Percentiles rank a stretch among this genome's conserved stretches.
phyloP scores from a whole-genome alignment of 2,797 vertebrate genomes.

The Sebastes kiyomatsui region DNA sequence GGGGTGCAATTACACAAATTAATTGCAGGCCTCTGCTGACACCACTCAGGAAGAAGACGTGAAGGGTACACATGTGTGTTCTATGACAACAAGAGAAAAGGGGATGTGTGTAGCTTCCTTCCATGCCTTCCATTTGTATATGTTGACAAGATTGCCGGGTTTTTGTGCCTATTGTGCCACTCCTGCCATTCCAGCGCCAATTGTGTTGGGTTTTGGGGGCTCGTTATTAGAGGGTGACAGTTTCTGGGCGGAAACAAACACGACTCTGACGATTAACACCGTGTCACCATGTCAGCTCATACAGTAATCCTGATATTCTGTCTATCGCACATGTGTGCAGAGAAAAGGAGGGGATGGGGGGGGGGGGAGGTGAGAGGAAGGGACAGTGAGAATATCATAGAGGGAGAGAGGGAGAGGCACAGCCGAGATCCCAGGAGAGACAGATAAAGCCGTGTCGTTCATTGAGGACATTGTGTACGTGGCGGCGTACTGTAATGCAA shows the following conservation, averaged over 20 bases:
- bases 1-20: slow-evolving; percentile 75
- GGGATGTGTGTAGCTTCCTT: slow-evolving; percentile 65
- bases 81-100: slow-evolving; percentile 79
- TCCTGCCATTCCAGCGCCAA: slow-evolving; percentile 72
- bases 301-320: slow-evolving; percentile 82
- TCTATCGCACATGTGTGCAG: slow-evolving; percentile 76
- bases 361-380: slow-evolving; percentile 56
- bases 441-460: slow-evolving; percentile 77
- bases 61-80: slow-evolving; percentile 65
- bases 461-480: slow-evolving; percentile 74
- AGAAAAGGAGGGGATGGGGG: slow-evolving; percentile 16
- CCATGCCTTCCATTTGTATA: slow-evolving; percentile 74
- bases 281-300: slow-evolving; percentile 80
- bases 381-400: slow-evolving; percentile 65
- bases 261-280: slow-evolving; percentile 80
- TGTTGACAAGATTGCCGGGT: slow-evolving; percentile 79
- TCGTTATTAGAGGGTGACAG: slow-evolving; percentile 82
- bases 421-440: slow-evolving; percentile 71
- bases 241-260: slow-evolving; percentile 83
- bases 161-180: slow-evolving; percentile 79
- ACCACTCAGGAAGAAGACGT: slow-evolving; percentile 73
- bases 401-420: slow-evolving; percentile 50
- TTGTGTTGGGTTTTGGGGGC: slow-evolving; percentile 76
- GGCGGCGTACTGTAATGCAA: slow-evolving; percentile 60
- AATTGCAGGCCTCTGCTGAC: slow-evolving; percentile 79